A percentile compares a stretch with the other conserved stretches of the same genome.
Evolutionary conservation across 2,797 vertebrate genomes (phyloP).

Genomic region (Pterois miles): DNA sequence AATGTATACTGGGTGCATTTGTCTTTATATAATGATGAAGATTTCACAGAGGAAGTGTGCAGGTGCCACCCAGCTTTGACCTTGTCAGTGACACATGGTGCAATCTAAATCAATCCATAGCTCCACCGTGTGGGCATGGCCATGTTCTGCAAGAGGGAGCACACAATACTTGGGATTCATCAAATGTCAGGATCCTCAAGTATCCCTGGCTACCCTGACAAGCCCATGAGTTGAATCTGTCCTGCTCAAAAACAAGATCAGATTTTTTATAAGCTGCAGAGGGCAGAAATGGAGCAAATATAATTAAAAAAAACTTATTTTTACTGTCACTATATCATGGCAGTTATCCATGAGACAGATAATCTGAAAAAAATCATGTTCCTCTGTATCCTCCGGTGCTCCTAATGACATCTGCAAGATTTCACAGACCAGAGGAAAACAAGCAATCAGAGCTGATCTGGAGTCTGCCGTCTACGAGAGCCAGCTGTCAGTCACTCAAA

Average conservation of each 20-base stretch:
- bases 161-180: constrained; percentile 33
- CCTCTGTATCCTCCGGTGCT: too few species aligned
- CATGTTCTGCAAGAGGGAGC: constrained; percentile 42
- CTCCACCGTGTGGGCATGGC: constrained; percentile 73
- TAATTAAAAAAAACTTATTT: too few species aligned
- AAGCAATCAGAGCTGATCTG: too few species aligned
- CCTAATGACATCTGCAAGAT: too few species aligned
- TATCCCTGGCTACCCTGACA: not conserved
- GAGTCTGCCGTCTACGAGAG: too few species aligned
- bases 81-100: constrained; percentile 62
- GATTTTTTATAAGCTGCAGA: not conserved
- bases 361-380: too few species aligned
- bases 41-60: constrained; percentile 21
- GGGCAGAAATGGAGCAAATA: too few species aligned
- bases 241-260: not conserved
- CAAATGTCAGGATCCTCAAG: constrained; percentile 5
- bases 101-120: constrained; percentile 63
- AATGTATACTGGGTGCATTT: not conserved
- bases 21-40: not conserved
- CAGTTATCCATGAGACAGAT: too few species aligned
- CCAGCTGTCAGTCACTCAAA: too few species aligned
- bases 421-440: too few species aligned
- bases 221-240: not conserved
- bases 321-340: too few species aligned
- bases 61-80: constrained; percentile 63